A percentile compares a stretch with the other conserved stretches of the same genome.
These are phyloP conservation scores for Noctua comes DNA, from an alignment of 2,888 invertebrate genomes.

Conservation along the genomic window DNA sequence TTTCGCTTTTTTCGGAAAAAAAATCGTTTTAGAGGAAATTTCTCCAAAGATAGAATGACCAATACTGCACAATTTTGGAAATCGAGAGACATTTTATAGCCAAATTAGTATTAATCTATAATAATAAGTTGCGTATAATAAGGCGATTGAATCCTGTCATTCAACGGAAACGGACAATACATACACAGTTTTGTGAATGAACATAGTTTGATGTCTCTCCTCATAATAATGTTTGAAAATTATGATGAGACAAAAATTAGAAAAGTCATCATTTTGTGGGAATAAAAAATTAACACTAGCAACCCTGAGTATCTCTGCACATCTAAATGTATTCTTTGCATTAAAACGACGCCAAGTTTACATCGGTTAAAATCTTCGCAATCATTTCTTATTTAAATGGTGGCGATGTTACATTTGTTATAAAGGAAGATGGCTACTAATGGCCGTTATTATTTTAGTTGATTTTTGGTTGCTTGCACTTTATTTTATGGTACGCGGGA, in stretches of 20 bases:
- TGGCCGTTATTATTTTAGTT: slow-evolving; percentile 51
- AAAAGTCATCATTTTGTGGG: neutral
- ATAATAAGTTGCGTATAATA: neutral
- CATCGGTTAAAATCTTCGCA: slow-evolving; percentile 64
- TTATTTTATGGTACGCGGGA: slow-evolving; percentile 36
- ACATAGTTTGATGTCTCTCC: neutral
- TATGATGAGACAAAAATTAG: neutral
- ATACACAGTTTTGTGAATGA: neutral
- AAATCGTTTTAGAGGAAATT: neutral
- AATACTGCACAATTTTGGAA: neutral
- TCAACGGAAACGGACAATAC: neutral
- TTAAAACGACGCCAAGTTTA: slow-evolving; percentile 48
- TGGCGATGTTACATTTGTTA: slow-evolving; percentile 51
- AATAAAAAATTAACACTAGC: neutral
- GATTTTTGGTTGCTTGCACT: slow-evolving; percentile 37
- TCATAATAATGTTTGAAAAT: neutral
- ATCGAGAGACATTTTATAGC: neutral
- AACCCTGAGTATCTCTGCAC: slow-evolving; percentile 33
- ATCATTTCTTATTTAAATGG: slow-evolving; percentile 63
- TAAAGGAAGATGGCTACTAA: slow-evolving; percentile 35
- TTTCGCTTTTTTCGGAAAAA: neutral
- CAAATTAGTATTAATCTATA: neutral
- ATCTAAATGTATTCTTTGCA: slow-evolving; percentile 62
- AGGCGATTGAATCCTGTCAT: neutral
- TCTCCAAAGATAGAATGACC: neutral